These are phyloP conservation scores for Drosophila austrosaltans DNA, from an alignment of 2,888 invertebrate species.

Conservation along the genomic window DNA sequence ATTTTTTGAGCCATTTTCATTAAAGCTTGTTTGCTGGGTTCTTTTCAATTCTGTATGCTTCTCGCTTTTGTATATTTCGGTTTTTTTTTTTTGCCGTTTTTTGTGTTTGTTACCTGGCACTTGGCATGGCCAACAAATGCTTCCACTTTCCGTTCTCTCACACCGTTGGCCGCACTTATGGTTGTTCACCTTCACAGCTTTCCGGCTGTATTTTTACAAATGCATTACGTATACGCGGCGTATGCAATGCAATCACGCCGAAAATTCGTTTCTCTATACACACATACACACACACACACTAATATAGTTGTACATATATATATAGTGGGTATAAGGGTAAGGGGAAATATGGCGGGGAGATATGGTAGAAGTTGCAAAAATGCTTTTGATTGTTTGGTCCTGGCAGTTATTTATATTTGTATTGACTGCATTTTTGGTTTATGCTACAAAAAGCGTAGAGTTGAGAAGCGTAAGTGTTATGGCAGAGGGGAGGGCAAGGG, in stretches of 20 bases:
- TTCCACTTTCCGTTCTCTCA: not conserved
- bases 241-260: conserved; percentile 53
- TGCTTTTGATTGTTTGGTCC: conserved; percentile 54
- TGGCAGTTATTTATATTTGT: conserved; percentile 53
- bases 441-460: conserved; percentile 26
- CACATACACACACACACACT: conserved; percentile 5
- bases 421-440: conserved; percentile 54
- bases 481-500: not conserved
- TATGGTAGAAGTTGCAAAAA: conserved; percentile 24
- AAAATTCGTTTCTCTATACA: conserved; percentile 48
- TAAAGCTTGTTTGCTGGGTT: no score
- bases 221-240: conserved; percentile 53
- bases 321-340: not conserved
- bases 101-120: conserved; percentile 2
- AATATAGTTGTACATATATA: not conserved
- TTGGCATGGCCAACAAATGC: not conserved
- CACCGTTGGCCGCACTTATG: conserved; percentile 4
- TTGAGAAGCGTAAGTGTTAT: not conserved
- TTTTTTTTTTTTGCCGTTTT: not conserved
- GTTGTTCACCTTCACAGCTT: conserved; percentile 14
- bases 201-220: conserved; percentile 43
- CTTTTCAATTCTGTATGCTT: not conserved
- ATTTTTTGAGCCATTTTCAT: no score
- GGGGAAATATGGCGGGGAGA: not conserved
- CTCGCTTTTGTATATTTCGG: not conserved